Evolutionary conservation across 64 coral and sea anemone genomes (phyloP), one percentile per base, ranked within the genome.

Genomic region (Stylophora pistillata): DNA sequence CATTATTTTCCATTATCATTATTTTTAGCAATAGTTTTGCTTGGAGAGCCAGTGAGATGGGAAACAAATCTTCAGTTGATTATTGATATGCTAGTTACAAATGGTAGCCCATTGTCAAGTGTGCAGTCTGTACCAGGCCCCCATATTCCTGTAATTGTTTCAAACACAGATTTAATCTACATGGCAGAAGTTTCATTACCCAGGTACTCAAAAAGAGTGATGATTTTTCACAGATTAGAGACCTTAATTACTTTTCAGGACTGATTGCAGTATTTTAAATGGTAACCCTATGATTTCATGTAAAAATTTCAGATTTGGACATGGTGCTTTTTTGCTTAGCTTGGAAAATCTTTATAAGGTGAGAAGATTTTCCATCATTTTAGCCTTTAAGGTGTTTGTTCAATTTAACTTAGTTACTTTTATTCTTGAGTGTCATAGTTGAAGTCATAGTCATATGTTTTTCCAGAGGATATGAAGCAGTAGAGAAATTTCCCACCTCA

Each of bases 1-100:
- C 7, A 72, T 34, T 21, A 30, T 15, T 15, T 10, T 62, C 25
- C 57, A 30, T 75, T 30, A 55, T 17, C 7, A 2, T 81, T 26
- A 9, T 31, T 13, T 74, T 26, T 32, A 95, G 93, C 81, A 15
- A 88, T 95, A 82, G 58, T 95, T 27, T 55, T 95, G 74, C 86
- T 95, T 61, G 93, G 93, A 63, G 93, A 95, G 52, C 89, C 93
- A 88, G 85, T 95, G 14, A 55, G 89, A 75, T 95, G 93, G 93
- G 93, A 95, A 71, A 95, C 82, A 74, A 79, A 79, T 27, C 55
- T 95, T 34, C 93, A 95, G 85, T 86, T 95, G 32, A 57, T 90
- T 23, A 91, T 91, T 74, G 93, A 95, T 41, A 21, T 95, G 10
- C 89, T 95, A 15, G 61, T 95, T 21, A 91, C 93, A 32, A 91